Base-by-base conservation (phyloP, 2,797 vertebrate species). In the Hapalemur alaotrensis region DNA sequence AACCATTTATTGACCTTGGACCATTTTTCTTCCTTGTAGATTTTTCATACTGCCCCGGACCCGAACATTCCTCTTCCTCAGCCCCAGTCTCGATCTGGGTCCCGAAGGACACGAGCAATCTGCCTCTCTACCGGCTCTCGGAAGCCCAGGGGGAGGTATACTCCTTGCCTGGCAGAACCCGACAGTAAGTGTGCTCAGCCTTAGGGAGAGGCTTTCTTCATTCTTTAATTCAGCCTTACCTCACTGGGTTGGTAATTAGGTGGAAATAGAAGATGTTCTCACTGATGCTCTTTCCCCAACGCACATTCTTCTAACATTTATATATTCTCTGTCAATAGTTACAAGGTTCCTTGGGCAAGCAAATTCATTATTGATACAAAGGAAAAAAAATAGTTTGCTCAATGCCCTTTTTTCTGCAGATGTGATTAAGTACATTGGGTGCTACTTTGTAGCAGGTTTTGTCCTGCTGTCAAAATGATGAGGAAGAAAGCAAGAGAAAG, bases 41-140 rank as follows among this genome's bases (percentile, higher is more conserved):
- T 99, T 97, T 99, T 99, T 93, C 99, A 99, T 52, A 99, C 99
- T 46, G 98, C 99, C 76, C 99, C 99, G 54, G 99, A 99, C 94
- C 99, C 99, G 83, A 99, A 99, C n/a, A 98, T 99, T 88, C 99
- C 99, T 32, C 99, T 99, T 95, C 99, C 99, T 93, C 99, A 99
- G 82, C 99, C 99, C 89, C 99, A 99, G 43, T 98, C 99, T 8
- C 98, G 99, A 4, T 99, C 99, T 0, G 98, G 99, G 96, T 99
- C 99, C 75, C 99, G 99, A 72, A 99, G 99, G 93, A 99, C 98
- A 80, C 99, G 99, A 95, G 99, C 99, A 78, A 99, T 99, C 98
- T 99, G 99, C 98, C 98, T 99, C 72, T 99, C 99, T 4, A 99
- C 99, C 0, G 99, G 99, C 52, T 98, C 99, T 32, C 99, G 99